Evolutionary conservation across 2,888 invertebrate species (phyloP).

Genomic region (Antheraea yamamai): DNA sequence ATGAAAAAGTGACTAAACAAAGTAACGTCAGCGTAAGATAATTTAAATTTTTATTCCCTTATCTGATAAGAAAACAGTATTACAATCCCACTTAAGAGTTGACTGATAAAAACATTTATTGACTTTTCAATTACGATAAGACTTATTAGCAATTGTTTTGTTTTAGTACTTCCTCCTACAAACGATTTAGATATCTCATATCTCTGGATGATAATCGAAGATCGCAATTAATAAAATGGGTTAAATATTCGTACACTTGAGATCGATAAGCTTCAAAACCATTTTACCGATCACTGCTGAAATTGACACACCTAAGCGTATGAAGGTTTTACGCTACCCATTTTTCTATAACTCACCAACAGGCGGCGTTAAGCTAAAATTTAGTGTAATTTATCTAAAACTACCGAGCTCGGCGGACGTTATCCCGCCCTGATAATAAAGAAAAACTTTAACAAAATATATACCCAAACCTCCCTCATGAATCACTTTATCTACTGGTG

Average conservation of each 20-base stretch:
- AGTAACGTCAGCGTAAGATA: constrained; percentile 31
- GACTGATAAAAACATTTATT: constrained; percentile 57
- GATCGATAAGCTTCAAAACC: no score
- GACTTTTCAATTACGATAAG: constrained; percentile 47
- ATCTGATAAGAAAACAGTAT: constrained; percentile 55
- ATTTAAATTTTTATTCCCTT: constrained; percentile 47
- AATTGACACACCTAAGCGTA: no score
- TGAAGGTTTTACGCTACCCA: no score
- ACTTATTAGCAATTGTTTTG: constrained; percentile 25
- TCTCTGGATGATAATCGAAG: not conserved
- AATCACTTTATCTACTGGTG: no score
- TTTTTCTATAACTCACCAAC: no score
- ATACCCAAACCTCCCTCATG: no score
- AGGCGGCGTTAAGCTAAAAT: no score
- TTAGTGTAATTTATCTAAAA: no score
- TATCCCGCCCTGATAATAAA: no score
- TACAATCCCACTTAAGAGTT: constrained; percentile 45
- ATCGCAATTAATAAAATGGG: not conserved
- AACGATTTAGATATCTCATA: not conserved
- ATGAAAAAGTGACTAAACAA: constrained; percentile 16
- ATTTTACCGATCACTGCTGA: no score
- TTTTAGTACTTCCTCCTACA: not conserved
- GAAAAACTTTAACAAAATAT: no score
- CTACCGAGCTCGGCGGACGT: no score
- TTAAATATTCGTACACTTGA: not conserved